A percentile compares a stretch with the other conserved stretches of the same genome.
Evolutionary conservation across 2,113 vertebrate genomes (phyloP).

Genomic region (Tiliqua scincoides): DNA sequence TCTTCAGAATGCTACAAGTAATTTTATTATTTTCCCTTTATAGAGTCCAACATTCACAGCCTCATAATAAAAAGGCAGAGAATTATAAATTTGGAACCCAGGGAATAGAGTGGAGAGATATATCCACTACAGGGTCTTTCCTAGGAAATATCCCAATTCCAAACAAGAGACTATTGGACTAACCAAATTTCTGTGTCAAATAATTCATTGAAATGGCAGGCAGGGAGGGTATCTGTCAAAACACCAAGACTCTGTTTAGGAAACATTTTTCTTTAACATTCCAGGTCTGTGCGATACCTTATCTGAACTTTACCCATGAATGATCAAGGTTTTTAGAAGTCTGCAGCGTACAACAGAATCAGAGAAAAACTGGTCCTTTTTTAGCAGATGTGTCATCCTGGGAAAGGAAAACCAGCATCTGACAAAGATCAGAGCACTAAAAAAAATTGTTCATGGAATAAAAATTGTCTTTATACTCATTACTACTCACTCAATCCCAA

Average conservation of each 20-base stretch:
- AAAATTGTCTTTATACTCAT: background rate
- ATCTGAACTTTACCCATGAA: background rate
- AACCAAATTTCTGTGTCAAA: background rate
- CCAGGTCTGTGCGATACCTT: background rate
- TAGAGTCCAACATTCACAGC: background rate
- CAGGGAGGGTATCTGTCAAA: background rate
- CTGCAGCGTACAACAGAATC: background rate
- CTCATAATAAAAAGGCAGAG: background rate
- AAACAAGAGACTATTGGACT: background rate
- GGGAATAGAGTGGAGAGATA: background rate
- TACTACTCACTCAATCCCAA: background rate
- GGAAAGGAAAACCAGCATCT: background rate
- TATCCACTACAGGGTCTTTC: background rate
- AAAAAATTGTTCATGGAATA: background rate
- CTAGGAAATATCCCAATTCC: background rate
- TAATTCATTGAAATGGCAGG: constrained; percentile 11
- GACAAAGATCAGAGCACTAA: background rate
- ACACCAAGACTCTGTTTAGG: background rate
- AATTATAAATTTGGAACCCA: background rate
- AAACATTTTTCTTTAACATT: constrained; percentile 3
- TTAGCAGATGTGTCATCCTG: background rate
- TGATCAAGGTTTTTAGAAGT: background rate
- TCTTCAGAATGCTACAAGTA: background rate
- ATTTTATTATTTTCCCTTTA: background rate
- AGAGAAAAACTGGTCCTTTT: background rate